These are phyloP conservation scores for Campylomormyrus numenius DNA, from an alignment of 2,113 vertebrate genomes.

Conservation along the genomic window DNA sequence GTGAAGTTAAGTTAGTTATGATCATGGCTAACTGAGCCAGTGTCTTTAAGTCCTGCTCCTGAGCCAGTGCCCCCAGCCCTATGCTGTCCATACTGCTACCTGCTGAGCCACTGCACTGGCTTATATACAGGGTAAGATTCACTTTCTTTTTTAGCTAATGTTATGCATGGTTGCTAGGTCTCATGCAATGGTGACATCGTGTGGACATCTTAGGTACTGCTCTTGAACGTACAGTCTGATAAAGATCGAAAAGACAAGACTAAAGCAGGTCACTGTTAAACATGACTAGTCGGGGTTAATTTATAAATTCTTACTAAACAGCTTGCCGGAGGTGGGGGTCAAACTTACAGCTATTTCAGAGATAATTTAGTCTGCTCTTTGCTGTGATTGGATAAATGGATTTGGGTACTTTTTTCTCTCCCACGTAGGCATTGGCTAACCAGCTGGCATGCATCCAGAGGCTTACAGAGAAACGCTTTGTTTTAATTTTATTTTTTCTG, in stretches of 20 bases:
- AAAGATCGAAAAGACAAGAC: neutral
- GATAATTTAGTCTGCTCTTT: neutral
- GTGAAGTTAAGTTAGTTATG: neutral
- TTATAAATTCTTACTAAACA: neutral
- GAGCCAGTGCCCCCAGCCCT: neutral
- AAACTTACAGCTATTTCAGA: neutral
- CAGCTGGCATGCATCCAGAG: neutral
- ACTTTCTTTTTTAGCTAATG: neutral
- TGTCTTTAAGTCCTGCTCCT: neutral
- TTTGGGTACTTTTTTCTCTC: neutral
- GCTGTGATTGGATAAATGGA: neutral
- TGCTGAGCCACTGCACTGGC: neutral
- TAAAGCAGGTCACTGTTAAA: neutral
- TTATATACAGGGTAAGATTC: neutral
- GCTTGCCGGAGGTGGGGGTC: neutral
- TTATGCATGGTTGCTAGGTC: neutral
- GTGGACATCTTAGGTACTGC: conserved; percentile 12
- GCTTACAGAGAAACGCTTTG: neutral
- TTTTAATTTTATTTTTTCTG: neutral
- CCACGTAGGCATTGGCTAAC: neutral
- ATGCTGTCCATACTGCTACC: neutral
- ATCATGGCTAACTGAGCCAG: neutral
- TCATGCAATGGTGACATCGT: conserved; percentile 11
- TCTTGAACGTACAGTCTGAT: neutral
- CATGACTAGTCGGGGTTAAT: neutral